phyloP scores from a whole-genome alignment of 2,797 vertebrate species.

The Geotria australis region DNA sequence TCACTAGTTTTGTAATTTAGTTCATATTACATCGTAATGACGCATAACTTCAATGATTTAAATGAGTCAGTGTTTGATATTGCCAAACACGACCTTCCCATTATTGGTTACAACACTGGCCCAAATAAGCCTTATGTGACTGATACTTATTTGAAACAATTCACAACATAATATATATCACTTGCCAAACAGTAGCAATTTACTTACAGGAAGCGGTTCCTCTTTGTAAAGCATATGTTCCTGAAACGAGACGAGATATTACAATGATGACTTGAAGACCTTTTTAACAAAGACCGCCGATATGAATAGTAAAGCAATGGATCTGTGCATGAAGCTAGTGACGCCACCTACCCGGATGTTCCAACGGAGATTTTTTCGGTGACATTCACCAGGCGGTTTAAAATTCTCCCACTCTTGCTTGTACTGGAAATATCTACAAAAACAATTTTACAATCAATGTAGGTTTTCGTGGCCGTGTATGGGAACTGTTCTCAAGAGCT shows the following conservation, averaged over 20 bases:
- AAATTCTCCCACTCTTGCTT: conserved; percentile 26
- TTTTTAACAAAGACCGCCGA: no score
- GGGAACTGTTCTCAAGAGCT: neutral
- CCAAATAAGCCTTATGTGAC: neutral
- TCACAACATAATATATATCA: no score
- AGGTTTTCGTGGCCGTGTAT: neutral
- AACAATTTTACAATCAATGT: neutral
- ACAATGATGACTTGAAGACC: neutral
- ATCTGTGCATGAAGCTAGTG: neutral
- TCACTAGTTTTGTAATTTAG: no score
- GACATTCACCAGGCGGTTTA: conserved; percentile 16
- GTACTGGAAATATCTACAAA: conserved; percentile 25
- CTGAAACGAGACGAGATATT: neutral
- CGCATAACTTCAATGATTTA: no score
- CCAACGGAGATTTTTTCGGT: conserved; percentile 14
- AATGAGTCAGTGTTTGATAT: no score
- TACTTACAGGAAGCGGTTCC: neutral
- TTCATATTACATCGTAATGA: no score
- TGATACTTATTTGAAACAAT: no score
- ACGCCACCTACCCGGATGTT: conserved; percentile 14
- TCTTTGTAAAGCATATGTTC: neutral
- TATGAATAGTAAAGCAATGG: neutral
- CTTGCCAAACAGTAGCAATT: neutral
- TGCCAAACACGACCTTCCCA: neutral
- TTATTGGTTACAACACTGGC: neutral